phyloP scores from a whole-genome alignment of 2,888 invertebrate genomes.

The Cephus rjabovi region DNA sequence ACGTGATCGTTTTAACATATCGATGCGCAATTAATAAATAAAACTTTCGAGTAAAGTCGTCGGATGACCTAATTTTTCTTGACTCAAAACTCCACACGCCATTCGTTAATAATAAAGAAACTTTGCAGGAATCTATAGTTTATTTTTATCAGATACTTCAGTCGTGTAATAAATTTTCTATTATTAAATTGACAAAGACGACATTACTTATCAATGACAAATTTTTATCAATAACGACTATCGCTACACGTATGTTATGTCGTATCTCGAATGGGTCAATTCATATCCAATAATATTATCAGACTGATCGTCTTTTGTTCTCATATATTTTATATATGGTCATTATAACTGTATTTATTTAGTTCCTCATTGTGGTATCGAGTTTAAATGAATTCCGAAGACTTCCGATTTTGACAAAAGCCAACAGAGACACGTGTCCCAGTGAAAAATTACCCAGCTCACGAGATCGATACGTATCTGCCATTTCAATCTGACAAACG shows the following conservation, averaged over 20 bases:
- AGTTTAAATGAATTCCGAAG: background rate
- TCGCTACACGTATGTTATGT: background rate
- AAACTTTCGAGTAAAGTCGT: background rate
- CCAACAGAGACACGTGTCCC: background rate
- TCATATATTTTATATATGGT: too few species aligned
- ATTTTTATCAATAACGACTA: too few species aligned
- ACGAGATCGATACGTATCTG: conserved; percentile 29
- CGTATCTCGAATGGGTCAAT: background rate
- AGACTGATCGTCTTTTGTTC: too few species aligned
- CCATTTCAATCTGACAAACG: conserved; percentile 35
- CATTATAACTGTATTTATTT: too few species aligned
- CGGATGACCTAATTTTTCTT: background rate
- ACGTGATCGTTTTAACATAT: background rate
- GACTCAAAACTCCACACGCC: background rate
- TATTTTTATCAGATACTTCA: background rate
- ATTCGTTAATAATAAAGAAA: background rate
- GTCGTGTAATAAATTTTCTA: background rate
- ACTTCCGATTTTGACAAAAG: background rate
- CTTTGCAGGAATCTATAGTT: background rate
- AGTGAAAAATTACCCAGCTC: conserved; percentile 26
- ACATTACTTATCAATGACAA: too few species aligned
- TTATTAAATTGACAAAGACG: background rate
- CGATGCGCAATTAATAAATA: background rate
- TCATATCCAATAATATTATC: background rate
- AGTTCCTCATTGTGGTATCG: too few species aligned